These are phyloP conservation scores for Periophthalmodon schlosseri DNA, from an alignment of 2,113 vertebrate species.

Conservation along the genomic window DNA sequence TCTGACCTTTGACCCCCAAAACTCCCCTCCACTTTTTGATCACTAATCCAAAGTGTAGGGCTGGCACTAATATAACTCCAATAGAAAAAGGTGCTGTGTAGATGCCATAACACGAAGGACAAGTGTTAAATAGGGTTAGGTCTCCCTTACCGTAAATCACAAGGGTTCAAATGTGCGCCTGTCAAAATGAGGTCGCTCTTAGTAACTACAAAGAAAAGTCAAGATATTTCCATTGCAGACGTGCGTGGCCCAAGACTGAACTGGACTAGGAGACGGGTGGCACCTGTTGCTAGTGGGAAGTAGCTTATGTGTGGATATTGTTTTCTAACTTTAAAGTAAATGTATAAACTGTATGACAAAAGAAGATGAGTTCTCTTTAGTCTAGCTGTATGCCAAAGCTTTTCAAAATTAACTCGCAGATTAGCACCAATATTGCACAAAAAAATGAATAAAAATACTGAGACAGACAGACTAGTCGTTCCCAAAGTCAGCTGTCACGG, in stretches of 20 bases:
- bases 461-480: too few relatives aligned
- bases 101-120: conserved; percentile 63
- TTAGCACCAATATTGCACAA: too few relatives aligned
- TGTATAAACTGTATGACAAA: background rate
- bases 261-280: conserved; percentile 34
- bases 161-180: conserved; percentile 51
- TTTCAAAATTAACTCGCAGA: too few relatives aligned
- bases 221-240: conserved; percentile 58
- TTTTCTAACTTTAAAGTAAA: background rate
- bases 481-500: too few relatives aligned
- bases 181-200: conserved; percentile 58
- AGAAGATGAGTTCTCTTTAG: too few relatives aligned
- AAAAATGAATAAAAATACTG: too few relatives aligned
- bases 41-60: conserved; percentile 65
- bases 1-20: conserved; percentile 37
- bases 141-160: conserved; percentile 64
- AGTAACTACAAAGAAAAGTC: conserved; percentile 64
- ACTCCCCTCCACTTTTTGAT: conserved; percentile 69
- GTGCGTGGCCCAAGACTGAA: conserved; percentile 29
- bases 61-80: conserved; percentile 22
- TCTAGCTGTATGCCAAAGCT: too few relatives aligned
- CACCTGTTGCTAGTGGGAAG: conserved; percentile 54
- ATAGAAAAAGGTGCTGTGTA: conserved; percentile 31
- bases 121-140: conserved; percentile 29
- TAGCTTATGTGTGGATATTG: background rate